phyloP scores from a whole-genome alignment of 2,797 vertebrate species.

The Pantherophis vulpinus region DNA sequence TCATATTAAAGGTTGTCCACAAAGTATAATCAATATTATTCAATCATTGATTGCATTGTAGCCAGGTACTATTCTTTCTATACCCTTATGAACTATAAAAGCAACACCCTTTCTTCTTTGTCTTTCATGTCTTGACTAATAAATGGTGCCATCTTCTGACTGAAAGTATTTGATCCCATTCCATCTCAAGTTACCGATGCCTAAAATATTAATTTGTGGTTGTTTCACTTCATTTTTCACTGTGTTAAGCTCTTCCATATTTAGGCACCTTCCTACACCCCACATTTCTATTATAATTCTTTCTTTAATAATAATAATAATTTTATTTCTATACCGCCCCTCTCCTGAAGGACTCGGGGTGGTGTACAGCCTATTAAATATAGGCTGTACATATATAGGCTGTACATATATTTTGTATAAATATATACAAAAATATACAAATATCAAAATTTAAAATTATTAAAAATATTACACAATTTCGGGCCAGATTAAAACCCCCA shows the following conservation, averaged over 20 bases:
- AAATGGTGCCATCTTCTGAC: neutral
- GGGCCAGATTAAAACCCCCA: too few species aligned
- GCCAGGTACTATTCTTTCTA: neutral
- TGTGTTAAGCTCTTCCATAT: neutral
- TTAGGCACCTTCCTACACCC: neutral
- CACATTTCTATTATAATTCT: neutral
- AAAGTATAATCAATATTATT: neutral
- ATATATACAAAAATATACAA: too few species aligned
- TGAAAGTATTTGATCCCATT: neutral
- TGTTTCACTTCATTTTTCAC: neutral
- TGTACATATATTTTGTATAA: too few species aligned
- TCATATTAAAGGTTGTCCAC: neutral
- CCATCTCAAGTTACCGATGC: neutral
- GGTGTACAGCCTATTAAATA: too few species aligned
- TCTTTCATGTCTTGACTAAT: neutral
- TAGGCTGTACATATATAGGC: too few species aligned
- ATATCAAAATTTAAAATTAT: too few species aligned
- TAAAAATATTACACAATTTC: too few species aligned
- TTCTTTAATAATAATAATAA: neutral
- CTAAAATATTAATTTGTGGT: neutral
- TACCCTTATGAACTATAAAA: neutral
- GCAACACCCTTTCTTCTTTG: neutral
- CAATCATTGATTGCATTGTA: neutral
- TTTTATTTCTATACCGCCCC: too few species aligned
- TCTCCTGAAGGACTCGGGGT: too few species aligned